Conservation (phyloP, 1,140 invertebrate species). For the Berghia stephanieae region DNA sequence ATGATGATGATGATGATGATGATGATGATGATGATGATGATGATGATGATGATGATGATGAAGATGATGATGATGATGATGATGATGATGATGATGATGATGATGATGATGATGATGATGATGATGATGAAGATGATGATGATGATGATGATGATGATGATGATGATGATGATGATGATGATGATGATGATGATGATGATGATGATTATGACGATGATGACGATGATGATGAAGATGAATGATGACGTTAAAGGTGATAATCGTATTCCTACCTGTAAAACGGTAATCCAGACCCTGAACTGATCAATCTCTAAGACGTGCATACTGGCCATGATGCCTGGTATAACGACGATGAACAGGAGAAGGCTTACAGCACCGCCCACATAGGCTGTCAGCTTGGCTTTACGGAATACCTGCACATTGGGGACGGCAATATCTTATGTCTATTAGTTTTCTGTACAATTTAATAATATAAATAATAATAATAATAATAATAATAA, state of each 20-base stretch:
- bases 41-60: conserved; percentile 11
- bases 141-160: conserved; percentile 2
- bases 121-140: conserved; percentile 5
- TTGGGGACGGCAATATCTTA: background rate
- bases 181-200: background rate
- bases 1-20: conserved; percentile 7
- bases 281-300: conserved; percentile 44
- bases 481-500: background rate
- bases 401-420: conserved; percentile 41
- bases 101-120: conserved; percentile 19
- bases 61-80: conserved; percentile 15
- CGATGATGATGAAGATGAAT: background rate
- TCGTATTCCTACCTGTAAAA: conserved; percentile 36
- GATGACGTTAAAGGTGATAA: background rate
- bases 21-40: conserved; percentile 11
- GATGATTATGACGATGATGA: background rate
- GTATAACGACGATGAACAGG: conserved; percentile 45
- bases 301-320: conserved; percentile 41
- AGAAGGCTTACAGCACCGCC: conserved; percentile 41
- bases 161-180: background rate
- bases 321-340: conserved; percentile 48
- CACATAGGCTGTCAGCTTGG: conserved; percentile 46
- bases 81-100: background rate
- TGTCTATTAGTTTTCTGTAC: too few relatives aligned
- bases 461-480: too few relatives aligned